Evolutionary conservation across 2,797 vertebrate species (phyloP), one percentile per base, ranked within the genome.

Genomic region (Erethizon dorsatum): DNA sequence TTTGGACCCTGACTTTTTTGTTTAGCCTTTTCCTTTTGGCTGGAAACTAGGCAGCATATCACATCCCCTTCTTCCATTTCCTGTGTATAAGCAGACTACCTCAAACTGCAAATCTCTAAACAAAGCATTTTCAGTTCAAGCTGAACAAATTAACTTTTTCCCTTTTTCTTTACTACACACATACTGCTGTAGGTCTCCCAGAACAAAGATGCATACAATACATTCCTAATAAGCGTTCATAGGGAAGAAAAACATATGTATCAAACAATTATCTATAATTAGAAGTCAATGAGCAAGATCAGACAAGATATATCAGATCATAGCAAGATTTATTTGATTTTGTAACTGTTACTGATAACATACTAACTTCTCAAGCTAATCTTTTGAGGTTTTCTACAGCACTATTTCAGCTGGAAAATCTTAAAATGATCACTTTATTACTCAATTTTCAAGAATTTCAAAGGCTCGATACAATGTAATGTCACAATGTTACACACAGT

Each of bases 161-260:
- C 54, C 33, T 31, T 33, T 52, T 67, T 37, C n/a, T 71, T 14
- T 24, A 73, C 50, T 67, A 77, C n/a, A 33, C 4, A 33, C 12
- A 79, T 41, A 33, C 45, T 77, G 10, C 56, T 79, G 4, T 45
- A 91, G 65, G 59, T 91, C 50, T 83, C 37, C 37, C 37, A 22
- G n/a, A 87, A 90, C 17, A 78, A 90, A 93, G 33, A 86, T 18
- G 31, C 10, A 88, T 47, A 94, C 86, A 95, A 91, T 59, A 90
- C 10, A 63, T 69, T 77, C 45, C 73, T 86, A 11, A 17, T 73
- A 69, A 91, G 37, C 59, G 56, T 37, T 88, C 52, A 94, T 1
- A 92, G 14, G 47, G 12, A 83, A 20, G 26, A 91, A 63, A 94
- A 56, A 41, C 1, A 88, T 31, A 56, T 0, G 83, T 24, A 56